Percentiles rank a stretch among this genome's conserved stretches.
Evolutionary conservation across 2,113 vertebrate genomes (phyloP).

Genomic region (Taurulus bubalis): DNA sequence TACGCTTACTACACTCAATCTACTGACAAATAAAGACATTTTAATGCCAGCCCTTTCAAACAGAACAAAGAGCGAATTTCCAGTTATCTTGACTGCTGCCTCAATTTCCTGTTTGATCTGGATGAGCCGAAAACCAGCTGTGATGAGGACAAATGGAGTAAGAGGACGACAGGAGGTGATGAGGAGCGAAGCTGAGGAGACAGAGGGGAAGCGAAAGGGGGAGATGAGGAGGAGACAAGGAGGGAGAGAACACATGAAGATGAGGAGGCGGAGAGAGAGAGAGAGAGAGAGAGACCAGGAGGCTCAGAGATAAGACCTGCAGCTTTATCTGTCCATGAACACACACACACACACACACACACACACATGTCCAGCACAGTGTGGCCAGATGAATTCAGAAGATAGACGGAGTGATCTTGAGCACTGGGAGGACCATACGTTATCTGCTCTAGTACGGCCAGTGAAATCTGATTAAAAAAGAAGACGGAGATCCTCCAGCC

Average conservation of each 20-base stretch:
- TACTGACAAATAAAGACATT: slow-evolving; percentile 47
- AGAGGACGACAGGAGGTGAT: background rate
- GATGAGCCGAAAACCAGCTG: slow-evolving; percentile 16
- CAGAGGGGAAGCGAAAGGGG: background rate
- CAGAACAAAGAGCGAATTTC: slow-evolving; percentile 43
- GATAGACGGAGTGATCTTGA: slow-evolving; percentile 49
- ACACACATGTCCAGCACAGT: slow-evolving; percentile 47
- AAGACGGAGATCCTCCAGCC: slow-evolving; percentile 38
- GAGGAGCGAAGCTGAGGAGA: slow-evolving; percentile 6
- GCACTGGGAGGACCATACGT: slow-evolving; percentile 39
- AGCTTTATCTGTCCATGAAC: slow-evolving; percentile 56
- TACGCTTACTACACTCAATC: slow-evolving; percentile 40
- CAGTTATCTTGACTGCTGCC: slow-evolving; percentile 22
- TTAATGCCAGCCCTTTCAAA: slow-evolving; percentile 39
- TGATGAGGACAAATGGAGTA: background rate
- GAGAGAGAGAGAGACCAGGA: slow-evolving; percentile 30
- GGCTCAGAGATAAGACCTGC: slow-evolving; percentile 59
- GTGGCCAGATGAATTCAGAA: slow-evolving; percentile 47
- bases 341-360: slow-evolving; percentile 58
- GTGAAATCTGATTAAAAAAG: slow-evolving; percentile 54
- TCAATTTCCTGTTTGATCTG: slow-evolving; percentile 50
- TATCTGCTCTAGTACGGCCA: slow-evolving; percentile 44
- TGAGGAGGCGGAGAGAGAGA: slow-evolving; percentile 28
- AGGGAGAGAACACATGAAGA: slow-evolving; percentile 25
- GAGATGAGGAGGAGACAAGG: background rate